Evolutionary conservation across 37 sponge, comb jelly and placozoan species (phyloP).

Genomic region (Hormiphora californensis): DNA sequence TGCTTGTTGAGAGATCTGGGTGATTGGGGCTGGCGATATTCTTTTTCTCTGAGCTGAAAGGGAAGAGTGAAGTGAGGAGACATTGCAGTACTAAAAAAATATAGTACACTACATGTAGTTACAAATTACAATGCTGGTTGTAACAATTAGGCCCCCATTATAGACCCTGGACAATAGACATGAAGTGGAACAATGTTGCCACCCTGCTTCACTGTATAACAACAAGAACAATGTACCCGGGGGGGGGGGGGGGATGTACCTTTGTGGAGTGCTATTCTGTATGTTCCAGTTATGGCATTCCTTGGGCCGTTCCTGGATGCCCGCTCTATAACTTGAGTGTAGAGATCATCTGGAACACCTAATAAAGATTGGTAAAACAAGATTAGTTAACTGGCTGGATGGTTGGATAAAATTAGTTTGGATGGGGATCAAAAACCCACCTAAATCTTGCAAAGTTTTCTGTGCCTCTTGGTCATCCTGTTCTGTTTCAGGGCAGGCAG

Average conservation of each 20-base stretch:
- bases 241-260: background rate
- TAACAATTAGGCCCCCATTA: too few species aligned
- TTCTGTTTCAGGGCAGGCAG: background rate
- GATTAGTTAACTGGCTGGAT: background rate
- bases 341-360: constrained; percentile 13
- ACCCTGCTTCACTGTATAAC: background rate
- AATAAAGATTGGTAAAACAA: background rate
- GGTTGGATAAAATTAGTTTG: background rate
- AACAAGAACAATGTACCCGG: background rate
- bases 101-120: too few species aligned
- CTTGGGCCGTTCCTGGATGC: constrained; percentile 56
- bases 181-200: background rate
- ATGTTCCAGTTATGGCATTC: constrained; percentile 57
- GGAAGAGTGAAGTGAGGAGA: background rate
- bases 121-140: too few species aligned
- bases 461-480: constrained; percentile 39
- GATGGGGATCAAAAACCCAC: background rate
- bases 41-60: constrained; percentile 1
- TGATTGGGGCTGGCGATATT: background rate
- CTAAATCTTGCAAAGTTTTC: background rate
- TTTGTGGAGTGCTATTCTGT: constrained; percentile 60
- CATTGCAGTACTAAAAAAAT: background rate
- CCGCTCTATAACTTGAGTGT: background rate
- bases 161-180: too few species aligned
- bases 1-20: background rate